A percentile compares a stretch with the other conserved stretches of the same genome.
Evolutionary conservation across 2,113 vertebrate genomes (phyloP).

Genomic region (Lichenostomus cassidix): DNA sequence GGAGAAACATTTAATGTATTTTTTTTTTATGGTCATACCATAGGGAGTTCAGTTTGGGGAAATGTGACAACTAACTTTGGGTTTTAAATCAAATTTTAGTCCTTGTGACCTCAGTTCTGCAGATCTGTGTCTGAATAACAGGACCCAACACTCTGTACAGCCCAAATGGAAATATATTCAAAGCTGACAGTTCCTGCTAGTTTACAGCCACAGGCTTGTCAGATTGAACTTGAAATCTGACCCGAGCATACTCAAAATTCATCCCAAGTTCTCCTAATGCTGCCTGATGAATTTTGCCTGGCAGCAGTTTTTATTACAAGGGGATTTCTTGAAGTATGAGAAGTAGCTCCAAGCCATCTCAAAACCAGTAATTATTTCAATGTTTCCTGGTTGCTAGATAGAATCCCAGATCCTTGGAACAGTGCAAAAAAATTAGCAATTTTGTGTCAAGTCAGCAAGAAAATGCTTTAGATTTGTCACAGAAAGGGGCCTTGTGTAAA

Average conservation of each 20-base stretch:
- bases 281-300: conserved; percentile 52
- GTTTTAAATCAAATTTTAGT: conserved; percentile 6
- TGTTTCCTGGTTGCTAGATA: conserved; percentile 10
- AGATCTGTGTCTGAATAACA: background rate
- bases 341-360: conserved; percentile 14
- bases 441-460: conserved; percentile 36
- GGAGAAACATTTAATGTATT: background rate
- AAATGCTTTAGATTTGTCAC: conserved; percentile 18
- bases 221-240: conserved; percentile 52
- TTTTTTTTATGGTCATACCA: background rate
- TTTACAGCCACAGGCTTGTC: conserved; percentile 51
- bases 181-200: conserved; percentile 39
- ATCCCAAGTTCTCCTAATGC: conserved; percentile 14
- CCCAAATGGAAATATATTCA: conserved; percentile 28
- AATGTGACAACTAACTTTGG: background rate
- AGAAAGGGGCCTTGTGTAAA: conserved; percentile 18
- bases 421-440: background rate
- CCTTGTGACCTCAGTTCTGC: background rate
- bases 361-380: conserved; percentile 43
- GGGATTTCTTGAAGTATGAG: conserved; percentile 43
- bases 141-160: background rate
- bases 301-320: conserved; percentile 44
- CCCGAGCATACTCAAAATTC: conserved; percentile 40
- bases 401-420: background rate
- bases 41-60: background rate